A percentile compares a stretch with the other conserved stretches of the same genome.
These are phyloP conservation scores for Cinclus mexicanus DNA, from an alignment of 2,113 vertebrate genomes.

Conservation along the genomic window DNA sequence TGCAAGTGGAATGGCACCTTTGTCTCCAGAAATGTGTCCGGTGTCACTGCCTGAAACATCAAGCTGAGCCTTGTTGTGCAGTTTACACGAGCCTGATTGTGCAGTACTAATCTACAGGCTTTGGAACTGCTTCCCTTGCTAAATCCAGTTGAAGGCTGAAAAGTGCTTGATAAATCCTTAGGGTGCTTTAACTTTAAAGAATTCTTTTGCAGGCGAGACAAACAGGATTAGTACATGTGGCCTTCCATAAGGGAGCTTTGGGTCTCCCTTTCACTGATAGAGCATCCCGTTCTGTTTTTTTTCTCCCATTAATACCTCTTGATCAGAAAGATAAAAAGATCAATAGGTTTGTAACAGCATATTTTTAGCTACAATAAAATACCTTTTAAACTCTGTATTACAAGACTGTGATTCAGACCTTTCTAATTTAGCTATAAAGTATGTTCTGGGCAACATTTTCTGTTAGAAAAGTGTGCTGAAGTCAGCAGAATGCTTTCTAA, in stretches of 20 bases:
- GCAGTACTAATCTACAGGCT: constrained; percentile 41
- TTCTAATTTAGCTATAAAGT: neutral
- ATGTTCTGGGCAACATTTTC: neutral
- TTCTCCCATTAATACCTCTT: neutral
- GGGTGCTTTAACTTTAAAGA: constrained; percentile 22
- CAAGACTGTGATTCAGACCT: neutral
- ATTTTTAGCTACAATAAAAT: neutral
- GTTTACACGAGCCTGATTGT: constrained; percentile 2
- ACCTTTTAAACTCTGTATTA: neutral
- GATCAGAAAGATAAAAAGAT: neutral
- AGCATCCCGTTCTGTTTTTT: neutral
- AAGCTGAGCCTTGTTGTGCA: neutral
- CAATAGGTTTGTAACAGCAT: neutral
- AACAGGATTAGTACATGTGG: constrained; percentile 15
- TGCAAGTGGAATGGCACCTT: constrained; percentile 6
- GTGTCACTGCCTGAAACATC: constrained; percentile 32
- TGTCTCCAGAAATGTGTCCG: constrained; percentile 30
- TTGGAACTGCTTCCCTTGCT: constrained; percentile 25
- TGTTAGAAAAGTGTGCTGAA: neutral
- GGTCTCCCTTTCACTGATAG: neutral
- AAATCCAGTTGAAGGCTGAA: constrained; percentile 49
- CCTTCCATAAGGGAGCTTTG: neutral
- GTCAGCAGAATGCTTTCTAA: neutral
- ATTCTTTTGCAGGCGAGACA: constrained; percentile 5
- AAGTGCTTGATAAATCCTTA: constrained; percentile 32